phyloP scores from a whole-genome alignment of 2,888 invertebrate species.

The Nezara viridula region DNA sequence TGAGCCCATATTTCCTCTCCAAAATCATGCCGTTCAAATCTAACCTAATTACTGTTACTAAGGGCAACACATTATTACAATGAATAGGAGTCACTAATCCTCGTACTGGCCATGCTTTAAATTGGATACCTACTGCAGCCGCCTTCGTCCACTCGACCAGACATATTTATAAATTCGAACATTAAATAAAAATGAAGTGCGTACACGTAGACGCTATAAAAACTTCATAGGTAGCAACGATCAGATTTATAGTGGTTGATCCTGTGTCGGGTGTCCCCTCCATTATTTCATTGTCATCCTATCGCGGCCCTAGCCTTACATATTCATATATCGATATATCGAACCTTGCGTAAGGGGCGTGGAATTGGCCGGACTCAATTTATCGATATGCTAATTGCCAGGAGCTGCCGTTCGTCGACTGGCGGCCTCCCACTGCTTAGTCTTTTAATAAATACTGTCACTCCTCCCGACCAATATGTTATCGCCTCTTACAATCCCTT shows the following conservation, averaged over 20 bases:
- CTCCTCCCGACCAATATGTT: not conserved
- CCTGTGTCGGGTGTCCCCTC: not conserved
- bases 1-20: too few relatives aligned
- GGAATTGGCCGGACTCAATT: not conserved
- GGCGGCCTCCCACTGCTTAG: not conserved
- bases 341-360: not conserved
- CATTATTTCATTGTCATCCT: not conserved
- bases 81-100: not conserved
- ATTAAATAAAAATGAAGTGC: not conserved
- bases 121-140: not conserved
- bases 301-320: not conserved
- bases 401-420: not conserved
- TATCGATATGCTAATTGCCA: constrained; percentile 8
- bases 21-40: too few relatives aligned
- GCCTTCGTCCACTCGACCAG: too few relatives aligned
- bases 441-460: not conserved
- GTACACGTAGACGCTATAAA: not conserved
- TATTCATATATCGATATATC: constrained; percentile 11
- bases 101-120: not conserved
- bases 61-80: too few relatives aligned
- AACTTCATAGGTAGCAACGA: not conserved
- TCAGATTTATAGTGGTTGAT: not conserved
- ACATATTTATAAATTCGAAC: not conserved
- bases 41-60: too few relatives aligned
- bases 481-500: not conserved